These are phyloP conservation scores for Amazona guildingii DNA, from an alignment of 2,113 vertebrate species.

Conservation along the genomic window DNA sequence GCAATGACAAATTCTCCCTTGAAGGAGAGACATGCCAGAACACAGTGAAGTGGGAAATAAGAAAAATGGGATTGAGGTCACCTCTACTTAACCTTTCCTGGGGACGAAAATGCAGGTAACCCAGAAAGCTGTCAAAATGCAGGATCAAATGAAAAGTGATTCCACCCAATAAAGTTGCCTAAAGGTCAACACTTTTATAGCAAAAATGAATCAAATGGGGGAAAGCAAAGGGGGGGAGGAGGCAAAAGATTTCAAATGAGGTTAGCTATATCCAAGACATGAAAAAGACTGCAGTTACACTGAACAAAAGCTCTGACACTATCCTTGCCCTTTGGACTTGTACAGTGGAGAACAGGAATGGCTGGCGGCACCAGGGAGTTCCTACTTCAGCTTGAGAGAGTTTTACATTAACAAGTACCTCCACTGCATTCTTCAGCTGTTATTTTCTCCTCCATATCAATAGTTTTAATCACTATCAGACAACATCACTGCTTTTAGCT, in stretches of 20 bases:
- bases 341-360: not conserved
- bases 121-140: not conserved
- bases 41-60: not conserved
- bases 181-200: not conserved
- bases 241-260: not conserved
- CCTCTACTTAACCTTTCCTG: not conserved
- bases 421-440: fast-evolving
- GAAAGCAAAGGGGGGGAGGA: not conserved
- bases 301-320: fast-evolving
- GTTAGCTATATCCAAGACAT: not conserved
- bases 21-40: not conserved
- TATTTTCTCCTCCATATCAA: not conserved
- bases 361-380: not conserved
- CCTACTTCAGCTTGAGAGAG: not conserved
- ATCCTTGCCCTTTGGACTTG: not conserved
- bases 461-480: fast-evolving
- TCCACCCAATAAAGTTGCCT: not conserved
- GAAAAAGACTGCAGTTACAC: not conserved
- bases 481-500: fast-evolving
- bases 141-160: not conserved
- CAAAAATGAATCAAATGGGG: not conserved
- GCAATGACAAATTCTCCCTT: not conserved
- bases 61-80: slow-evolving; percentile 23
- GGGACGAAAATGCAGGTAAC: not conserved
- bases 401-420: not conserved